Base-by-base conservation (phyloP, 37 sponge, comb jelly and placozoan genomes). In the Amphimedon queenslandica region DNA sequence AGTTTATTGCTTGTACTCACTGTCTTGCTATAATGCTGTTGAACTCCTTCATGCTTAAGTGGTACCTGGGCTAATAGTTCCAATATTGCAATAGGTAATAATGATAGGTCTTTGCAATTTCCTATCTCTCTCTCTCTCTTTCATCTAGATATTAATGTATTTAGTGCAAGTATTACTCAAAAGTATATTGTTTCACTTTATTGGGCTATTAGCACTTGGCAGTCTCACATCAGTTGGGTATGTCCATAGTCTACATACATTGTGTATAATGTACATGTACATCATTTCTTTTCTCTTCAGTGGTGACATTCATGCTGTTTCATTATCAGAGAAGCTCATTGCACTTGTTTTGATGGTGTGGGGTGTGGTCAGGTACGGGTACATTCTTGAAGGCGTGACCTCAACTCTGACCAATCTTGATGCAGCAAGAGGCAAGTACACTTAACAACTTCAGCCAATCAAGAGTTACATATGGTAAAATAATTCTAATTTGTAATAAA, bases 151-250 rank as follows among this genome's bases (percentile, higher is more conserved):
- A 61, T 83, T 18, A 60, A 76, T 43, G 42, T 80, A 70, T 36
- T 53, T 5, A 28, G 23, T 24, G 64, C 60, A 2, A 16, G 55
- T 16, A 42, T 39, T 32, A 67, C 55, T 67, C 42, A 80, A 29
- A 80, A 53, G 36, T 89, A 89, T 37, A 42, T 83, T 0, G 55
- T 80, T 1, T 32, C 90, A 20, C 61, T 84, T 18, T 89, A 89
- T 41, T 89, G 90, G 90, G 51, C 81, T 37, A 66, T 84, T 27
- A 74, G 85, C 60, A 89, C 90, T n/a, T n/a, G n/a, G n/a, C n/a
- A n/a, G n/a, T 1, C 58, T 63, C 32, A 84, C 85, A 18, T 69
- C 70, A 28, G 79, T 79, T 10, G 90, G 90, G 90, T 89, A 47
- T 47, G 53, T 18, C 13, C 53, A 8, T 47, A 18, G 53, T 13